Percentiles rank a stretch among this genome's conserved stretches.
Conservation (phyloP, 2,113 vertebrate species). For the Hypocryptadius cinnamomeus region DNA sequence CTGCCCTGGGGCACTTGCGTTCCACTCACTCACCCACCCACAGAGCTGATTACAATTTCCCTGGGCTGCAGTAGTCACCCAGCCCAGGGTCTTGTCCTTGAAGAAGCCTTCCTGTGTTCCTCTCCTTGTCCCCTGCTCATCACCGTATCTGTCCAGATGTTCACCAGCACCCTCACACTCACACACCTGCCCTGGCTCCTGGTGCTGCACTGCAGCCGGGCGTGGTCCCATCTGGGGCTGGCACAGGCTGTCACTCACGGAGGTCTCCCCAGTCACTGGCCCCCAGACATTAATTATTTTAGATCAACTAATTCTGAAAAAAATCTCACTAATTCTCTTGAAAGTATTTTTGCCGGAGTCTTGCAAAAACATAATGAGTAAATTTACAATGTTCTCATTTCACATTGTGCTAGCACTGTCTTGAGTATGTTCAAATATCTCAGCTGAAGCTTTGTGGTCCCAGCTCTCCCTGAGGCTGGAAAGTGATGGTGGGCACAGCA, state of each 20-base stretch:
- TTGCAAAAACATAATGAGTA: not conserved
- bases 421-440: not conserved
- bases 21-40: not conserved
- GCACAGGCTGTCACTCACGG: not conserved
- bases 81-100: not conserved
- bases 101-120: not conserved
- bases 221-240: not conserved
- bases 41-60: not conserved
- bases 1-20: rapidly evolving
- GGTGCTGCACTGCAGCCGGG: not conserved
- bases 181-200: rapidly evolving
- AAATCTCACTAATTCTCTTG: not conserved
- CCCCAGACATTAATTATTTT: not conserved
- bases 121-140: not conserved
- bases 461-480: not conserved
- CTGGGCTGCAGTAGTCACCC: not conserved
- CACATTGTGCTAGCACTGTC: rapidly evolving
- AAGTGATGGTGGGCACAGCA: rapidly evolving
- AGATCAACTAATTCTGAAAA: not conserved
- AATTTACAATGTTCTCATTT: not conserved
- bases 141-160: rapidly evolving
- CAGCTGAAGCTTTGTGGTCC: not conserved
- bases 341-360: not conserved
- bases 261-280: not conserved
- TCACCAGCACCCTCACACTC: rapidly evolving